Evolutionary conservation across 2,888 invertebrate genomes (phyloP).

Genomic region (Camponotus fellah): DNA sequence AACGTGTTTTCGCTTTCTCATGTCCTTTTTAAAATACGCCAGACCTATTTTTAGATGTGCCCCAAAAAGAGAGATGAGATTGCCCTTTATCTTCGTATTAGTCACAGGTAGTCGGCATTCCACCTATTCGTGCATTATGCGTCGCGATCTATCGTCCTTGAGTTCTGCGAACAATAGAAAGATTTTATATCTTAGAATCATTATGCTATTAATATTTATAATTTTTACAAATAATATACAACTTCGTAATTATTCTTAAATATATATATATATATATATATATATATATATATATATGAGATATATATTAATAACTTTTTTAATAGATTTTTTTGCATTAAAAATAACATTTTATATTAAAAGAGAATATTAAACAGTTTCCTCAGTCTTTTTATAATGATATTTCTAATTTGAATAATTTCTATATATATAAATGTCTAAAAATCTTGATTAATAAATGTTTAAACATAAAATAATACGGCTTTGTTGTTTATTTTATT

Average conservation of each 20-base stretch:
- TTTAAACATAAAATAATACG: background rate
- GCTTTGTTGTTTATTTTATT: background rate
- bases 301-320: no score
- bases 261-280: background rate
- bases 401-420: background rate
- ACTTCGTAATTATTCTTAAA: background rate
- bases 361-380: background rate
- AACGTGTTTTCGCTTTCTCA: constrained; percentile 64
- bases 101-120: constrained; percentile 26
- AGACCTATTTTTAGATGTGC: constrained; percentile 57
- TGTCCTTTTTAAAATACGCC: constrained; percentile 47
- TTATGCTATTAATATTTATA: background rate
- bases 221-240: background rate
- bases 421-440: background rate
- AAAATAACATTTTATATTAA: background rate
- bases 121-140: background rate
- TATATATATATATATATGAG: background rate
- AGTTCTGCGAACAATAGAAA: background rate
- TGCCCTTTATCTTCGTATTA: background rate
- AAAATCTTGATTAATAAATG: background rate
- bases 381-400: background rate
- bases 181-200: constrained; percentile 6
- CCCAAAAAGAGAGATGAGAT: background rate
- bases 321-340: background rate
- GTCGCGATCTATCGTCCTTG: background rate